These are phyloP conservation scores for Leptopterna dolabrata DNA, from an alignment of 2,888 invertebrate species.

Conservation along the genomic window DNA sequence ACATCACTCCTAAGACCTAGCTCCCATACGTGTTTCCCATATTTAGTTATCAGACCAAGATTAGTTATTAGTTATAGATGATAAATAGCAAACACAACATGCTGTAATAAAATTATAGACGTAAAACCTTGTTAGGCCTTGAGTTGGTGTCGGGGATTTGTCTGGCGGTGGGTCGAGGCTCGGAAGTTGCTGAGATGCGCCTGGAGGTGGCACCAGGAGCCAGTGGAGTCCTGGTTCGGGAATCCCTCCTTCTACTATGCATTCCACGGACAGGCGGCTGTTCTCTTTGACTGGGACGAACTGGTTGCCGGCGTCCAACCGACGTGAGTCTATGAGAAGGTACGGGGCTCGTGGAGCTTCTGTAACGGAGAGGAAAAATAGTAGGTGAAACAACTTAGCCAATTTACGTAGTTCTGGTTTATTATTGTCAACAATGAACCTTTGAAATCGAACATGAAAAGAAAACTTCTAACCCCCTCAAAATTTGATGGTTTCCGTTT, in stretches of 20 bases:
- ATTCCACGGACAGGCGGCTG: slow-evolving; percentile 82
- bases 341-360: slow-evolving; percentile 88
- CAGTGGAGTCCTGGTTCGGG: slow-evolving; percentile 73
- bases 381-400: no score
- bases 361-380: slow-evolving; percentile 66
- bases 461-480: no score
- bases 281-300: slow-evolving; percentile 90
- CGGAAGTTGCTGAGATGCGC: slow-evolving; percentile 63
- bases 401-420: no score
- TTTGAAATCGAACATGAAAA: no score
- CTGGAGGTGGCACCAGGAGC: slow-evolving; percentile 70
- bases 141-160: slow-evolving; percentile 59
- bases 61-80: no score
- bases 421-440: no score
- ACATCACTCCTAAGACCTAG: no score
- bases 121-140: slow-evolving; percentile 61
- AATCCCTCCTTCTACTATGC: slow-evolving; percentile 86
- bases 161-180: slow-evolving; percentile 64
- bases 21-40: no score
- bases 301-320: slow-evolving; percentile 86
- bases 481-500: no score
- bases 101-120: no score
- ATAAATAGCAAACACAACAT: no score
- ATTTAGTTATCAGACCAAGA: no score
- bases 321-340: slow-evolving; percentile 85